Conservation (phyloP, 2,113 vertebrate species). For the Centropus bengalensis region DNA sequence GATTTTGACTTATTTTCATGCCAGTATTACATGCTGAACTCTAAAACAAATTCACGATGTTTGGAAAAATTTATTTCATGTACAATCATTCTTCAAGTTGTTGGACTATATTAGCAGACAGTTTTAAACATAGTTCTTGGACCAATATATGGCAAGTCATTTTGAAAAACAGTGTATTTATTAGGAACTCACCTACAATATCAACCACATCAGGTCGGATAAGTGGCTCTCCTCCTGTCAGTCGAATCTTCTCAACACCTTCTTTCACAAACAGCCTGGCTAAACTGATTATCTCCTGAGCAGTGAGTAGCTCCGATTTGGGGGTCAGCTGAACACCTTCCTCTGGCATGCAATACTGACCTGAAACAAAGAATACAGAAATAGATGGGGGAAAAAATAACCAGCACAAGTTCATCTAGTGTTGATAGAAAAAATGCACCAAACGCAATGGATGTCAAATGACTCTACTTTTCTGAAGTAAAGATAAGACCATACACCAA, state of each 20-base stretch:
- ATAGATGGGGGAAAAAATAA: neutral
- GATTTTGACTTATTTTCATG: neutral
- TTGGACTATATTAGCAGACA: neutral
- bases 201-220: constrained; percentile 91
- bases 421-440: neutral
- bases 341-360: constrained; percentile 98
- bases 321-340: constrained; percentile 93
- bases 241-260: constrained; percentile 93
- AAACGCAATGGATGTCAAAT: neutral
- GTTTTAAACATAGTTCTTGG: neutral
- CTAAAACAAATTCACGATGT: neutral
- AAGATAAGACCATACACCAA: neutral
- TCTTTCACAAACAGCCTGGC: constrained; percentile 92
- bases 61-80: neutral
- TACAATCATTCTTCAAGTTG: neutral
- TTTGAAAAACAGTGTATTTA: neutral
- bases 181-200: constrained; percentile 85
- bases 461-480: neutral
- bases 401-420: neutral
- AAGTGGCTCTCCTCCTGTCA: constrained; percentile 95
- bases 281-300: constrained; percentile 87
- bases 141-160: neutral
- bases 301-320: constrained; percentile 85
- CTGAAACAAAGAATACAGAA: constrained; percentile 69
- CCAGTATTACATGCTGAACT: neutral